A percentile compares a stretch with the other conserved stretches of the same genome.
Evolutionary conservation across 2,113 vertebrate species (phyloP).

Genomic region (Siniperca knerii): DNA sequence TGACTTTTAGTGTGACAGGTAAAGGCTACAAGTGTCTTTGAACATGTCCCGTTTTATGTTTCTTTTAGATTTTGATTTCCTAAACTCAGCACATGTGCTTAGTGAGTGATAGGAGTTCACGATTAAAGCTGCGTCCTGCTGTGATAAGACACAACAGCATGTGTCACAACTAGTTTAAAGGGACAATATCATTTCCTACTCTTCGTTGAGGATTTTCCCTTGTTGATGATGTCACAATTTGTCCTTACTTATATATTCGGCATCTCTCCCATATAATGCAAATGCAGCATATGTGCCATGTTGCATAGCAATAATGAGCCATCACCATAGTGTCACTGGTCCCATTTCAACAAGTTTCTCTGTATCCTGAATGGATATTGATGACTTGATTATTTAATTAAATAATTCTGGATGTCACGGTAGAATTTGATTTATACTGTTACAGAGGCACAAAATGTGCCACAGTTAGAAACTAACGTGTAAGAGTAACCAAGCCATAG

Average conservation of each 20-base stretch:
- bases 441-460: not conserved
- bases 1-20: not conserved
- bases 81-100: not conserved
- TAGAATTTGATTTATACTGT: not conserved
- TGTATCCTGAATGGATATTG: conserved; percentile 1
- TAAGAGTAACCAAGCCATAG: not conserved
- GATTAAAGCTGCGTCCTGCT: conserved; percentile 1
- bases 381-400: not conserved
- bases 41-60: not conserved
- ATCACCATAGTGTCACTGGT: not conserved
- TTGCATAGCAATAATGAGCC: not conserved
- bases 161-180: not conserved
- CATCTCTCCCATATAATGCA: conserved; percentile 11
- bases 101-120: no score
- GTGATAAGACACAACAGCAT: not conserved
- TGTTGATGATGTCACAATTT: not conserved
- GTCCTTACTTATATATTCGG: not conserved
- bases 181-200: not conserved
- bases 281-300: conserved; percentile 36
- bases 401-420: not conserved
- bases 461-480: not conserved
- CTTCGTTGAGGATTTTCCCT: not conserved
- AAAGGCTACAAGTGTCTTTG: not conserved
- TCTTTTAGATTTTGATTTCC: conserved; percentile 9
- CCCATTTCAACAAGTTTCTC: conserved; percentile 2